These are phyloP conservation scores for Oasisia sp. DNA, from an alignment of 2,888 invertebrate species.

Conservation along the genomic window DNA sequence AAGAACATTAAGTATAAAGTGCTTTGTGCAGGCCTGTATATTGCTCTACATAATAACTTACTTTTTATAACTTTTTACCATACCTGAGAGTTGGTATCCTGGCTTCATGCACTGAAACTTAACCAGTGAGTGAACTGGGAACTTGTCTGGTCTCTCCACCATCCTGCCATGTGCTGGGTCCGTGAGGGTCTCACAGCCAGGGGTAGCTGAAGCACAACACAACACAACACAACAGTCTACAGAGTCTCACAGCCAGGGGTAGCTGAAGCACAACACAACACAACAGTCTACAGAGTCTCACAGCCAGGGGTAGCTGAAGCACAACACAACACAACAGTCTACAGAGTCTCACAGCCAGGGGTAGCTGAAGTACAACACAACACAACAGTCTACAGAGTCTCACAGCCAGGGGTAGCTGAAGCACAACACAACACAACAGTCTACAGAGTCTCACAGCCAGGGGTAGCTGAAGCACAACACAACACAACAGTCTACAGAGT, in stretches of 20 bases:
- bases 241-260: neutral
- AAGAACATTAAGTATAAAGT: too few relatives aligned
- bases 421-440: too few relatives aligned
- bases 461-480: too few relatives aligned
- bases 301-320: neutral
- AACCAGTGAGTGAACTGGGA: neutral
- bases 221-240: neutral
- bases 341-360: neutral
- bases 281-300: neutral
- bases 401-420: too few relatives aligned
- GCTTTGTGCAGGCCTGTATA: too few relatives aligned
- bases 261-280: neutral
- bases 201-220: conserved; percentile 1
- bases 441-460: too few relatives aligned
- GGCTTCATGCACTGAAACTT: neutral
- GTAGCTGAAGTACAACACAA: neutral
- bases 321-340: neutral
- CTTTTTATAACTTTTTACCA: too few relatives aligned
- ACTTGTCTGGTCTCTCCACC: neutral
- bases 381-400: neutral
- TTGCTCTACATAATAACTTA: too few relatives aligned
- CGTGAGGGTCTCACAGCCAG: neutral
- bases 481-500: too few relatives aligned
- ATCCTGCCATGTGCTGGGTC: neutral
- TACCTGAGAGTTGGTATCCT: neutral